phyloP scores from a whole-genome alignment of 2,797 vertebrate species.

The Urophycis tenuis region DNA sequence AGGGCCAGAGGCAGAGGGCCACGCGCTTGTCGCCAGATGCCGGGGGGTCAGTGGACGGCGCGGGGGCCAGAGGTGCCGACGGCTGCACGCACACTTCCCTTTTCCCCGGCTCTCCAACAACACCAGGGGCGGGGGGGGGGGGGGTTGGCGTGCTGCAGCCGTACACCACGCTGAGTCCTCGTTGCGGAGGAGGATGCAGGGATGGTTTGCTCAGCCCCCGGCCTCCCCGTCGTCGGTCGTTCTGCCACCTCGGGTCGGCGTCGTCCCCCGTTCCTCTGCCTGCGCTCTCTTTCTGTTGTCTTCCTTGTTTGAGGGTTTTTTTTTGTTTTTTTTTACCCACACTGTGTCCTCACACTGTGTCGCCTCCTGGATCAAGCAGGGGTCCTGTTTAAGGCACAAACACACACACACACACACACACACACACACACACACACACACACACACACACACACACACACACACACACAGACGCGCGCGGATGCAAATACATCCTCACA shows the following conservation, averaged over 20 bases:
- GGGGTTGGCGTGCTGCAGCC: too few relatives aligned
- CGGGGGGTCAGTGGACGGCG: constrained; percentile 48
- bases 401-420: neutral
- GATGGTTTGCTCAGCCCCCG: neutral
- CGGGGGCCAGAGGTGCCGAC: constrained; percentile 46
- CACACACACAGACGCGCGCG: neutral
- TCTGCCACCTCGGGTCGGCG: too few relatives aligned
- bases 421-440: too few relatives aligned
- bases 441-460: too few relatives aligned
- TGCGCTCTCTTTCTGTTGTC: constrained; percentile 11
- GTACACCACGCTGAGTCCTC: neutral
- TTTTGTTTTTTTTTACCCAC: neutral
- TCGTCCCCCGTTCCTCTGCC: neutral
- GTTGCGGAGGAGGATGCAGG: neutral
- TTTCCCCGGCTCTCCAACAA: constrained; percentile 23
- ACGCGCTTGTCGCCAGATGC: constrained; percentile 62
- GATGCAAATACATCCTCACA: too few relatives aligned
- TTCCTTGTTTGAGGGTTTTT: too few relatives aligned
- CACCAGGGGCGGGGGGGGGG: too few relatives aligned
- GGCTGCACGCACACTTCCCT: constrained; percentile 24
- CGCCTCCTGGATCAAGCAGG: neutral
- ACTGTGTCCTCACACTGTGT: neutral
- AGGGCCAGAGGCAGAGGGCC: constrained; percentile 60
- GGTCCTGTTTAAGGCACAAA: too few relatives aligned
- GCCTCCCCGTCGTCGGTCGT: too few relatives aligned